phyloP scores from a whole-genome alignment of 2,888 invertebrate genomes.

The Philaethria dido region DNA sequence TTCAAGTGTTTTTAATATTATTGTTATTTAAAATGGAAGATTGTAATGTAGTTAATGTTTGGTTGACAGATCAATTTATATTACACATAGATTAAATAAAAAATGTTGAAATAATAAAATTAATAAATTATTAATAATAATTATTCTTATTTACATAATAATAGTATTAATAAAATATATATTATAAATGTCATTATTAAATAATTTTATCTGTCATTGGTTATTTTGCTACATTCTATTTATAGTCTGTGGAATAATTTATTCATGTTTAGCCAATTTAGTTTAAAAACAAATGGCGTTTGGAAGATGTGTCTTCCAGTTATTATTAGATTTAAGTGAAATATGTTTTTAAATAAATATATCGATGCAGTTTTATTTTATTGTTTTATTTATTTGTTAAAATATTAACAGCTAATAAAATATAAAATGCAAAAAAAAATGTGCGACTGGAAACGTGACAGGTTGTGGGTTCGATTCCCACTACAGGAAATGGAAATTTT shows the following conservation, averaged over 20 bases:
- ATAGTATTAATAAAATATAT: too few species aligned
- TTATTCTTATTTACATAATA: too few species aligned
- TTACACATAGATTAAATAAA: background rate
- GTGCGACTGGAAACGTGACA: too few species aligned
- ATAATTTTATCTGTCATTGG: background rate
- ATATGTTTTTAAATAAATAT: slow-evolving; percentile 19
- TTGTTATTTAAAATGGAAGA: background rate
- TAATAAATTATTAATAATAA: background rate
- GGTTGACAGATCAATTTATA: background rate
- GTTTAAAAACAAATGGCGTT: slow-evolving; percentile 11
- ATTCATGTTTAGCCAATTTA: background rate
- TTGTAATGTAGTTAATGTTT: background rate
- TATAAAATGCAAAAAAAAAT: too few species aligned
- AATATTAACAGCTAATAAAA: too few species aligned
- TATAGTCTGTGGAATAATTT: slow-evolving; percentile 14
- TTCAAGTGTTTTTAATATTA: background rate
- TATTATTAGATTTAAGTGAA: slow-evolving; percentile 29
- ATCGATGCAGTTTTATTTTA: background rate
- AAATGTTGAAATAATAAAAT: background rate
- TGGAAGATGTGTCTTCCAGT: slow-evolving; percentile 24
- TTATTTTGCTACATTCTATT: background rate
- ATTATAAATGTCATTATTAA: too few species aligned
- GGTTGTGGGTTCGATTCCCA: too few species aligned
- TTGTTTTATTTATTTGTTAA: slow-evolving; percentile 10
- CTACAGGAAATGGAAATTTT: too few species aligned